Evolutionary conservation across 2,113 vertebrate species (phyloP), one percentile per base, ranked within the genome.

Genomic region (Oplegnathus fasciatus): DNA sequence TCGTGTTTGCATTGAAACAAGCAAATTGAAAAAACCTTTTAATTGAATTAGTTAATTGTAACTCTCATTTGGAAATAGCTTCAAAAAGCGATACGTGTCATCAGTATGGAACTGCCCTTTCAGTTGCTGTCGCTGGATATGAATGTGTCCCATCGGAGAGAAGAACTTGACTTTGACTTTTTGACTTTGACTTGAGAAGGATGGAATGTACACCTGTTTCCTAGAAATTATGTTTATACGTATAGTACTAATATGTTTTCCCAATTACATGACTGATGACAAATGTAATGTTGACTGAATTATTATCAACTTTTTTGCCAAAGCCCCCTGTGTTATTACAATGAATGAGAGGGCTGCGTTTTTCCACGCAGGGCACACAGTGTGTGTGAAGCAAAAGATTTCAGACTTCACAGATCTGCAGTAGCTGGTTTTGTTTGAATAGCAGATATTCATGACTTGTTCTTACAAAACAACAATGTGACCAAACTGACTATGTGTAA

Each of bases 1-100:
- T 67, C 72, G 18, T 34, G 73, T 81, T 86, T 81, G 78, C 32
- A 77, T 65, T 60, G 78, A 72, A 77, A 50, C 30, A 60, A 66
- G 73, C 42, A 61, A 79, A 73, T 40, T 61, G 46, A 54, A 82
- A 72, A 44, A 48, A 42, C 1, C 52, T 61, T 81, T 54, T 34
- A 77, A 60, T 77, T 10, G 50, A 86, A 28, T 46, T 42, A 28
- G 73, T 61, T 34, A 71, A 76, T 58, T 80, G 48, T 48, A 44
- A 73, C 5, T 44, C 42, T 82, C 46, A 81, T 50, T 64, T 70
- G 57, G 42, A 57, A 80, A 57, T 30, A 0, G 30, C 18, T 40
- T 9, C 34, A 65, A 42, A 55, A 48, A 32, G 62, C 32, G 14
- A 32, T 62, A 28, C 32, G 71, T 70, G 28, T 54, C 28, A 57